Percentiles rank a stretch among this genome's conserved stretches.
Conservation (phyloP, 2,888 invertebrate genomes). For the Lasioglossum pauxillum region DNA sequence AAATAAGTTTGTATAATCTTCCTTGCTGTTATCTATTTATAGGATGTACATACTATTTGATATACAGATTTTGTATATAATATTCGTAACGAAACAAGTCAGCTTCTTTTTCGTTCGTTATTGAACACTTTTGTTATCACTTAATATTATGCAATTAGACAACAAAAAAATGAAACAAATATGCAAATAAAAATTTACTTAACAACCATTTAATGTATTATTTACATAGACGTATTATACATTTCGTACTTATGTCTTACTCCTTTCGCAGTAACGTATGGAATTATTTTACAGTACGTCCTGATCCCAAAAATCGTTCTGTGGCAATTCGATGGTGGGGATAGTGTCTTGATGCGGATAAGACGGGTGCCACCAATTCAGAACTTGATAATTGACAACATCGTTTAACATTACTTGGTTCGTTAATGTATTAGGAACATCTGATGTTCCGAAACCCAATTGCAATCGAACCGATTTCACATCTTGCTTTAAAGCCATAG, state of each 20-base stretch:
- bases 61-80: slow-evolving; percentile 33
- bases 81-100: slow-evolving; percentile 3
- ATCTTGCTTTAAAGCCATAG: slow-evolving; percentile 86
- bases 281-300: slow-evolving; percentile 36
- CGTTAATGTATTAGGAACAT: slow-evolving; percentile 80
- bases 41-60: slow-evolving; percentile 25
- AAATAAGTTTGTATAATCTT: neutral
- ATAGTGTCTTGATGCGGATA: slow-evolving; percentile 84
- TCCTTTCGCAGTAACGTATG: slow-evolving; percentile 35
- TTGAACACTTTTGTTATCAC: neutral
- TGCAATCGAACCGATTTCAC: slow-evolving; percentile 85
- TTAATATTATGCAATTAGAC: neutral
- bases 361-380: slow-evolving; percentile 90
- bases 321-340: slow-evolving; percentile 70
- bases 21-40: neutral
- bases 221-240: slow-evolving; percentile 64
- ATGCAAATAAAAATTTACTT: slow-evolving; percentile 13
- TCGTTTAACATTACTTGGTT: slow-evolving; percentile 84
- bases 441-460: slow-evolving; percentile 86
- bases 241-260: slow-evolving; percentile 55
- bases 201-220: slow-evolving; percentile 37
- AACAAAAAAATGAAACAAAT: neutral
- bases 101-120: neutral
- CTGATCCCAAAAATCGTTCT: slow-evolving; percentile 77
- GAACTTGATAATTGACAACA: slow-evolving; percentile 85